Percentiles rank a stretch among this genome's conserved stretches.
These are phyloP conservation scores for Lethocerus indicus DNA, from an alignment of 1,140 invertebrate genomes.

Conservation along the genomic window DNA sequence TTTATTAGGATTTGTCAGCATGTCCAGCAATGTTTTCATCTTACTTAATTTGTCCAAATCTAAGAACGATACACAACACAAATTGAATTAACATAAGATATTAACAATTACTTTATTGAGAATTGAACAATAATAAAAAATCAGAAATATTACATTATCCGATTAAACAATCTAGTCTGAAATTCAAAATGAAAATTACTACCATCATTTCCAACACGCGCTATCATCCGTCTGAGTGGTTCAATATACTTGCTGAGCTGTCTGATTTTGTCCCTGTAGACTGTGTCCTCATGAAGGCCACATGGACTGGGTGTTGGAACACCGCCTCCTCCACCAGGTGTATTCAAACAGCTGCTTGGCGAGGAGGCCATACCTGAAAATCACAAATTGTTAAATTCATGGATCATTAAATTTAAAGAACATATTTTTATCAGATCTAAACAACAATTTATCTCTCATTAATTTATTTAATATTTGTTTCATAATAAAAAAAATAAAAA, in stretches of 20 bases:
- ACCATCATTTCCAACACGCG: constrained; percentile 64
- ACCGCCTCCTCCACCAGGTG: constrained; percentile 47
- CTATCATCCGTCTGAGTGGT: constrained; percentile 72
- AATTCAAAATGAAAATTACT: constrained; percentile 8
- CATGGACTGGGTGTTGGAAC: constrained; percentile 46
- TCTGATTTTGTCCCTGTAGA: constrained; percentile 79
- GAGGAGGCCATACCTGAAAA: constrained; percentile 50
- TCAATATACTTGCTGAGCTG: constrained; percentile 88
- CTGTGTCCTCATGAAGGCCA: constrained; percentile 57
- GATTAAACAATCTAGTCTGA: background rate
- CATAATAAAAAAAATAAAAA: no score
- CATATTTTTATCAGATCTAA: no score
- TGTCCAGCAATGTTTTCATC: constrained; percentile 82
- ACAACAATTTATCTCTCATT: no score
- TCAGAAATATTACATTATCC: background rate
- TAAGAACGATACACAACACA: constrained; percentile 23
- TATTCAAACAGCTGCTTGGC: constrained; percentile 58
- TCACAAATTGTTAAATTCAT: background rate
- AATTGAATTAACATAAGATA: background rate
- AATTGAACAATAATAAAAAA: background rate
- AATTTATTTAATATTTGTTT: no score
- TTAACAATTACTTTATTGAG: background rate
- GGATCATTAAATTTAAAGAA: background rate
- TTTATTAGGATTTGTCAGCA: constrained; percentile 73
- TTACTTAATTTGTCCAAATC: constrained; percentile 74